Percentiles rank a stretch among this genome's conserved stretches.
phyloP scores from a whole-genome alignment of 2,888 invertebrate species.

The Nemapogon koenigi region DNA sequence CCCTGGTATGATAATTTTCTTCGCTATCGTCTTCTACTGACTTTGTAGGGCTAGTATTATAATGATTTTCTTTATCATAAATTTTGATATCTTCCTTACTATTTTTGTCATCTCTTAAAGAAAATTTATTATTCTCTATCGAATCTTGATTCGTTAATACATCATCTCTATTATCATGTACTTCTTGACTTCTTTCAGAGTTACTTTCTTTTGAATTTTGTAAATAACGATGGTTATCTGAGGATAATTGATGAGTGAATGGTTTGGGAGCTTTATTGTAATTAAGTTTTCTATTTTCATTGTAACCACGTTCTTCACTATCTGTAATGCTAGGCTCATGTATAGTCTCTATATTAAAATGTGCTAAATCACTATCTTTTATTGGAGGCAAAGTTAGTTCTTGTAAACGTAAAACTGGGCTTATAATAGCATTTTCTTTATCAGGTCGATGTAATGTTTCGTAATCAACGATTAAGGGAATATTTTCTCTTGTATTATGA shows the following conservation, averaged over 20 bases:
- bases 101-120: not conserved
- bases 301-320: not conserved
- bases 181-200: conserved; percentile 18
- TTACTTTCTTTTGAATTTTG: conserved; percentile 16
- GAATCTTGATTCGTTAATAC: conserved; percentile 10
- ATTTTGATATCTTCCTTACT: too few species aligned
- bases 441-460: conserved; percentile 30
- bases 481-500: conserved; percentile 15
- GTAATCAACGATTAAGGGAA: conserved; percentile 32
- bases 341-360: conserved; percentile 41
- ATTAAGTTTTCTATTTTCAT: conserved; percentile 15
- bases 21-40: too few species aligned
- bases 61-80: too few species aligned
- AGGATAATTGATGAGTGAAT: too few species aligned
- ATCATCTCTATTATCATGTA: conserved; percentile 11
- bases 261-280: too few species aligned
- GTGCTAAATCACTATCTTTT: conserved; percentile 29
- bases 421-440: conserved; percentile 6
- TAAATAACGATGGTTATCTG: too few species aligned
- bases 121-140: not conserved
- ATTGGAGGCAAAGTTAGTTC: too few species aligned
- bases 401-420: too few species aligned
- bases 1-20: too few species aligned
- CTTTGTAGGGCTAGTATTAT: too few species aligned
- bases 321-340: conserved; percentile 21